Base-by-base conservation (phyloP, 2,888 invertebrate species). In the Ectobius pallidus region DNA sequence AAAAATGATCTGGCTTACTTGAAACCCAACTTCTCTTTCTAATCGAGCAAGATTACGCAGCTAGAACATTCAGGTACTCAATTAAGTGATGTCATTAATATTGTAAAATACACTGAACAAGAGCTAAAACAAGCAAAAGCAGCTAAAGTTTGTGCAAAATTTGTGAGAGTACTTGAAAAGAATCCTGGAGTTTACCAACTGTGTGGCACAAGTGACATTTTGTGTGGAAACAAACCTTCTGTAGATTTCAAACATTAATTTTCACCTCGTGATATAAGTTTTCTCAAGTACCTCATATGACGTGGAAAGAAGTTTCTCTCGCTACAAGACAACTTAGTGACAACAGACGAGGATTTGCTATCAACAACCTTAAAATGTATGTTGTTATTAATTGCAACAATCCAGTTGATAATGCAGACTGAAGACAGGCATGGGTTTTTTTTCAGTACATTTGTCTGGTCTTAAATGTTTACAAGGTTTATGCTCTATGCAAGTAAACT, bases 61-160 rank as follows among this genome's bases (percentile, higher is more conserved):
- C 46, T 46, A 14, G 46, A 46, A 46, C 3, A 11, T n/a, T 11
- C 7, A 46, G 34, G 46, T 46, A 46, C 46, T n/a, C 16, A 14
- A 46, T n/a, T 46, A 46, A 46, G 46, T 46, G 46, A 46, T 46
- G 46, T n/a, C n/a, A 11, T 46, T 7, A 46, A 46, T n/a, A 46
- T 46, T 46, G n/a, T 46, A 46, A 46, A 46, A 46, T 46, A 3
- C n/a, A 46, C 46, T 46, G 46, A 46, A 46, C 46, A 46, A 14
- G n/a, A 46, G 18, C n/a, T 46, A 46, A 46, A 46, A n/a, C 46
- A n/a, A 14, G 46, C 46, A 11, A 46, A 4, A 46, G 46, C 46
- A n/a, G n/a, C 46, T n/a, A n/a, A 46, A 46, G 46, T 46, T n/a
- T n/a, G 46, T 46, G n/a, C 16, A 46, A 46, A 46, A n/a, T 46